phyloP scores from a whole-genome alignment of 2,113 vertebrate genomes.

The Aythya baeri region DNA sequence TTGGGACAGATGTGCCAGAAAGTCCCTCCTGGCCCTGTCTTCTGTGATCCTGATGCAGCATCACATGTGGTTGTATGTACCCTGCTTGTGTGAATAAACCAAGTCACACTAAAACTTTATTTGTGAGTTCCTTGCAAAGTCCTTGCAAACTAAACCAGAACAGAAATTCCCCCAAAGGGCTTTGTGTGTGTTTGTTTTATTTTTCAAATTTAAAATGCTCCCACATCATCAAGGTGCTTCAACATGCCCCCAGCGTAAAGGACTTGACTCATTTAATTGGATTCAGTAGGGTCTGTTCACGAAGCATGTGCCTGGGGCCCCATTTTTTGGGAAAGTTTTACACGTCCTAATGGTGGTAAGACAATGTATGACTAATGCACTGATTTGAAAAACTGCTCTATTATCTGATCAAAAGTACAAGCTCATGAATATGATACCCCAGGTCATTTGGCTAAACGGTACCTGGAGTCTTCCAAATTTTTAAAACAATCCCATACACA shows the following conservation, averaged over 20 bases:
- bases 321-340: slow-evolving; percentile 5
- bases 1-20: background rate
- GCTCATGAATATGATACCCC: slow-evolving; percentile 48
- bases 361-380: slow-evolving; percentile 50
- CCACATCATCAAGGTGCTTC: background rate
- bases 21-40: background rate
- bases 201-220: background rate
- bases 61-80: background rate
- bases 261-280: background rate
- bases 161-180: background rate
- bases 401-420: slow-evolving; percentile 68
- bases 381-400: slow-evolving; percentile 54
- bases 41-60: background rate
- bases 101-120: background rate
- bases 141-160: background rate
- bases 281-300: slow-evolving; percentile 9
- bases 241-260: background rate
- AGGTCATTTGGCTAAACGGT: slow-evolving; percentile 56
- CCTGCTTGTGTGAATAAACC: background rate
- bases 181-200: background rate
- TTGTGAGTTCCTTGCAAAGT: background rate
- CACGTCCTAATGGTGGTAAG: slow-evolving; percentile 45
- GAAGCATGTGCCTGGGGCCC: slow-evolving; percentile 26
- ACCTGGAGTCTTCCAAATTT: slow-evolving; percentile 50
- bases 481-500: slow-evolving; percentile 44